Base-by-base conservation (phyloP, 2,113 vertebrate genomes). In the Pteronura brasiliensis region DNA sequence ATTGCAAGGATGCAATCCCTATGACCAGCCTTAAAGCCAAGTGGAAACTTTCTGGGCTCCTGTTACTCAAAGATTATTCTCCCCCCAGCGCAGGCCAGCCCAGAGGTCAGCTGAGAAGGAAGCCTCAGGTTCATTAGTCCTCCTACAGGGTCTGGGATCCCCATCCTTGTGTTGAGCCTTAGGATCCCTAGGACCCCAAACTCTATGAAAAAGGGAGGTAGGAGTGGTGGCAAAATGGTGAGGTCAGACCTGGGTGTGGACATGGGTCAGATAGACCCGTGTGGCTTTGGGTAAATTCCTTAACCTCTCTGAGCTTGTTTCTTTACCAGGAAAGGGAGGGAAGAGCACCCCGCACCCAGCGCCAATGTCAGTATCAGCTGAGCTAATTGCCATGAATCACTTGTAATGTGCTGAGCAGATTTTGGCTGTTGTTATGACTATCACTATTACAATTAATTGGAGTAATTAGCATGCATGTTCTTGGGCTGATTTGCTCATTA, bases 381-480 rank as follows among this genome's bases (percentile, higher is more conserved):
- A 69, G 55, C 55, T 88, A 52, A 76, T 65, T 36, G 77, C 93
- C 44, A 7, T 42, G 69, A 92, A 44, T 76, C 86, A 74, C 67
- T 17, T 61, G 42, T 25, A 63, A 52, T 12, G 27, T 2, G 42
- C 87, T 74, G 86, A 71, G 82, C 77, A 79, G 86, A 57, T 18
- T 29, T 7, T 17, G 59, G 21, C 69, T 36, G 93, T 59, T 86
- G 72, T 82, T 67, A 44, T 14, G 42, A 90, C 29, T 71, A 77
- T 90, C 85, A 1, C 69, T 69, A 18, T 72, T 77, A 77, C 27
- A 94, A 93, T 97, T 93, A 96, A 96, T 94, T 93, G 77, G 13
- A 34, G 77, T 95, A 96, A 98, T 96, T 96, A 97, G 95, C 84
- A 63, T 17, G 23, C 42, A 1, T 80, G 93, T 76, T 93, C 97